phyloP scores from a whole-genome alignment of 2,113 vertebrate species.

The Syrrhaptes paradoxus region DNA sequence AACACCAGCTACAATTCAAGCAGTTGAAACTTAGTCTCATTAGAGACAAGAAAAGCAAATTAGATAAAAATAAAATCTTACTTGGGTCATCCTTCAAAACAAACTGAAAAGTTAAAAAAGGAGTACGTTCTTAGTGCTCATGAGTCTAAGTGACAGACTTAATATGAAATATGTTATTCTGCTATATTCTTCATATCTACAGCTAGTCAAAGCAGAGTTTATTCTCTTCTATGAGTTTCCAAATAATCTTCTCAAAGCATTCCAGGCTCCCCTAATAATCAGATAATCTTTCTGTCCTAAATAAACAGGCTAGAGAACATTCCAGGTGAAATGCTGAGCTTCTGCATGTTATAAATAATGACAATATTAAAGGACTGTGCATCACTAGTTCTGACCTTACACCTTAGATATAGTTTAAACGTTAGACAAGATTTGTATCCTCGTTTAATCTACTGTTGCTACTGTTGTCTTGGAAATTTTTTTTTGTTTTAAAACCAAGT shows the following conservation, averaged over 20 bases:
- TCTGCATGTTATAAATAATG: not conserved
- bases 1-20: constrained; percentile 21
- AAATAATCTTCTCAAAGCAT: not conserved
- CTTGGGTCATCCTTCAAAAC: constrained; percentile 22
- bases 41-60: constrained; percentile 19
- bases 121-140: not conserved
- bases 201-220: not conserved
- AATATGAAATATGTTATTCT: not conserved
- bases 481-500: not conserved
- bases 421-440: not conserved
- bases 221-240: not conserved
- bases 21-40: constrained; percentile 14
- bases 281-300: not conserved
- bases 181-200: not conserved
- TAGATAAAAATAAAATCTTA: not conserved
- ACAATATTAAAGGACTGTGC: not conserved
- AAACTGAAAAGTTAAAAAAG: not conserved
- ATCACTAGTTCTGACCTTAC: not conserved
- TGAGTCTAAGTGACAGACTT: not conserved
- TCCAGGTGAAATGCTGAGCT: not conserved
- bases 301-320: not conserved
- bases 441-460: not conserved
- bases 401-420: not conserved
- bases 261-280: not conserved
- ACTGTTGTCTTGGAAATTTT: not conserved